Base-by-base conservation (phyloP, 2,797 vertebrate genomes). In the Sebastes reedi region DNA sequence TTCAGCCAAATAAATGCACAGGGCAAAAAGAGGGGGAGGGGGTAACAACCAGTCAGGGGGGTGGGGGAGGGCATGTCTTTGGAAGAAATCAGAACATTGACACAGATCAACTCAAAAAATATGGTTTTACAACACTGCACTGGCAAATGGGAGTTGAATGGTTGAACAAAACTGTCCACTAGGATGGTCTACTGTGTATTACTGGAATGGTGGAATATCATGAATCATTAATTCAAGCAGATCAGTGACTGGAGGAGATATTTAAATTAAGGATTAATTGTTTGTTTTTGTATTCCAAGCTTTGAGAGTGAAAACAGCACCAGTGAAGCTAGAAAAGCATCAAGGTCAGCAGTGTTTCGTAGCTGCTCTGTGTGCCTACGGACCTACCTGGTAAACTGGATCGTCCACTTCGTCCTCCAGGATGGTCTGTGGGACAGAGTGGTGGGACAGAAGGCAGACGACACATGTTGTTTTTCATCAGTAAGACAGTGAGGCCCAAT, bases 341-440 rank as follows among this genome's bases (percentile, higher is more conserved):
- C 67, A 75, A 64, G 79, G 27, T 81, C 68, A 60, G 80, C 81
- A 66, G 77, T 59, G 75, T 75, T 72, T 71, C 0, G 18, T 42
- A 68, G 32, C 80, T 42, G 68, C 70, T 64, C 67, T 62, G 73
- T 77, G 88, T 67, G 79, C 61, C 79, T 7, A 7, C 13, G 32
- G 72, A 87, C 95, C 96, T 97, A 99, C 98, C 98, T 99, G 98
- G 96, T 99, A 99, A 34, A 99, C 97, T 32, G 98, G 98, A 91
- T 99, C 98, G 91, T 99, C 98, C 89, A 98, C 97, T 95, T 99
- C 98, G 77, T 99, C 98, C 95, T 99, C 98, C 95, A 99, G 95
- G 95, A 99, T 99, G 89, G 98, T 99, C 98, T 99, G 97, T 89
- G 46, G 46, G 46, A 50, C 46, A 89, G 91, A 90, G 91, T 90